Percentiles rank a stretch among this genome's conserved stretches.
phyloP scores from a whole-genome alignment of 2,888 invertebrate species.

The Anodontia alba region DNA sequence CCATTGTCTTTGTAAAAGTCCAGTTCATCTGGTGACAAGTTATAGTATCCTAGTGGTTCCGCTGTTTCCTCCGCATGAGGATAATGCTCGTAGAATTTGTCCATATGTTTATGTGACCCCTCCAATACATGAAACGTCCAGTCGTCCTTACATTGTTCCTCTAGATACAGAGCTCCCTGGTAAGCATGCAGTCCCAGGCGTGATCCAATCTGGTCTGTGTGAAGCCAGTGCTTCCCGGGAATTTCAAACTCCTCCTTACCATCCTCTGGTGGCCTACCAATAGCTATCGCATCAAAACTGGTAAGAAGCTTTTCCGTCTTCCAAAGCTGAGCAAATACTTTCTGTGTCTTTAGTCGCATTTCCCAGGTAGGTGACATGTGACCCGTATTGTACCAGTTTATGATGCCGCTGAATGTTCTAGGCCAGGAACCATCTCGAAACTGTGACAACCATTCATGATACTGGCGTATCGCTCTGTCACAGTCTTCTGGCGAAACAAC shows the following conservation, averaged over 20 bases:
- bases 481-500: constrained; percentile 68
- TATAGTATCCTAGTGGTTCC: constrained; percentile 52
- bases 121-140: constrained; percentile 70
- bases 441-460: constrained; percentile 67
- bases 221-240: constrained; percentile 70
- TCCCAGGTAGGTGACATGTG: constrained; percentile 76
- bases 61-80: constrained; percentile 47
- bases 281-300: constrained; percentile 79
- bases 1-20: constrained; percentile 64
- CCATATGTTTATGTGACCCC: constrained; percentile 66
- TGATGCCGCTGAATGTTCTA: constrained; percentile 63
- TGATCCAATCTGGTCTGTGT: constrained; percentile 73
- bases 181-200: constrained; percentile 77
- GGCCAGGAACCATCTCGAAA: constrained; percentile 69
- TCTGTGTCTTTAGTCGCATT: constrained; percentile 70
- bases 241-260: constrained; percentile 65
- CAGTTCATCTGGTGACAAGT: constrained; percentile 60
- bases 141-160: constrained; percentile 69
- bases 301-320: constrained; percentile 76
- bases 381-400: constrained; percentile 71
- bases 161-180: constrained; percentile 76
- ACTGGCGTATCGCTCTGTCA: constrained; percentile 61
- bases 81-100: constrained; percentile 58
- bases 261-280: constrained; percentile 79
- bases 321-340: constrained; percentile 78